phyloP scores from a whole-genome alignment of 2,797 vertebrate species.

The Centropyge bicolor region DNA sequence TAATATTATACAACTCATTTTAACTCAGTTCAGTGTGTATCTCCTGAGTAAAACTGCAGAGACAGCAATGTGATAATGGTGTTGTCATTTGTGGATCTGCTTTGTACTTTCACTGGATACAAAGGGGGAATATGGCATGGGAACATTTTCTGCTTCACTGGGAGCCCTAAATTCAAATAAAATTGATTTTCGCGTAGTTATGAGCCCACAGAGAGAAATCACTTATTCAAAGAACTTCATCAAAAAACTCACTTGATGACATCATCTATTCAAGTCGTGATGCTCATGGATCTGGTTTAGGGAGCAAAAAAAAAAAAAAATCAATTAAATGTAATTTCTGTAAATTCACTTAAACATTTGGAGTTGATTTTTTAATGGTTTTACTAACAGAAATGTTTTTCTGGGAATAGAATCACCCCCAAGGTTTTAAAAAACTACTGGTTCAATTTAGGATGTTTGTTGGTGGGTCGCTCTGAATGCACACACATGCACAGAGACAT shows the following conservation, averaged over 20 bases:
- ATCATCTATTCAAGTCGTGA: conserved; percentile 12
- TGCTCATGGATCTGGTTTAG: neutral
- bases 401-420: neutral
- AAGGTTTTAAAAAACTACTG: neutral
- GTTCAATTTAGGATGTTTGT: neutral
- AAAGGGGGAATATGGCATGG: neutral
- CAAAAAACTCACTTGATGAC: conserved; percentile 18
- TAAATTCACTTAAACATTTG: neutral
- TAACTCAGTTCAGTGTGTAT: neutral
- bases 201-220: neutral
- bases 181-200: neutral
- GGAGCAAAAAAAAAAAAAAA: neutral
- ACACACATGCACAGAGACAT: conserved; percentile 7
- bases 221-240: conserved; percentile 21
- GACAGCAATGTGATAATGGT: neutral
- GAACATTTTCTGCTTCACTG: conserved; percentile 1
- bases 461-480: neutral
- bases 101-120: neutral
- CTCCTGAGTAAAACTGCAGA: neutral
- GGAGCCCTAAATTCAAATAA: neutral
- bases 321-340: neutral
- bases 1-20: neutral
- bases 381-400: neutral
- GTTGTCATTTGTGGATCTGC: conserved; percentile 2
- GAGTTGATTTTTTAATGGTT: neutral